Evolutionary conservation across 2,888 invertebrate species (phyloP), one percentile per base, ranked within the genome.

Genomic region (Stenodera caucasica): DNA sequence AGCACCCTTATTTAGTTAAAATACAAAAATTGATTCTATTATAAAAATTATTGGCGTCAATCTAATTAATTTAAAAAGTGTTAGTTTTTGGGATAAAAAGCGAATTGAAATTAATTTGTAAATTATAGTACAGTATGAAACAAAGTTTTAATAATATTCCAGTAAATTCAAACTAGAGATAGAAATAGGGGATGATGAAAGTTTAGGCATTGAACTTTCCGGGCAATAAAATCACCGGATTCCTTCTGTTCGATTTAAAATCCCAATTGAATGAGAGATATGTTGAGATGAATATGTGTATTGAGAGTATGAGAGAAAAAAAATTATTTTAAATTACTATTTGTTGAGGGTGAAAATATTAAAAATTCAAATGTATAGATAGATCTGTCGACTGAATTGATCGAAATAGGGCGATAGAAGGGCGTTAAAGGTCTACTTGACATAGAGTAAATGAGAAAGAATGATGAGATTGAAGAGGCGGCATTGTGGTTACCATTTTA

Each of bases 371-470:
- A 55, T 45, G 55, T 57, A 55, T 29, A 58, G 55, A 55, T 54
- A 58, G 58, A 58, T 57, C 51, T 61, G 33, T 61, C n/a, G n/a
- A 55, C 51, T 55, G 26, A 57, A 52, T 35, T 56, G 45, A 55
- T 55, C 56, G 56, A 53, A 57, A 57, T 11, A 40, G 18, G 40
- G 61, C 57, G 58, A 61, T 33, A 57, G 57, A 33, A 50, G 45
- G 61, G 55, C 54, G 50, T 61, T 55, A 61, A 60, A 61, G 52
- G 58, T 26, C 58, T 21, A 29, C 45, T 58, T 61, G 58, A 61
- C 61, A 55, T 55, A 57, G 61, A 58, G 52, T 58, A 61, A 58
- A 61, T 61, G 53, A 57, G 53, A 30, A 61, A 61, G 61, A 61
- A 61, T 57, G 58, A 61, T 58, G 53, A 49, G 57, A 60, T 57